Conservation (phyloP, 2,888 invertebrate genomes). For the Eumacrocentrus americanus region DNA sequence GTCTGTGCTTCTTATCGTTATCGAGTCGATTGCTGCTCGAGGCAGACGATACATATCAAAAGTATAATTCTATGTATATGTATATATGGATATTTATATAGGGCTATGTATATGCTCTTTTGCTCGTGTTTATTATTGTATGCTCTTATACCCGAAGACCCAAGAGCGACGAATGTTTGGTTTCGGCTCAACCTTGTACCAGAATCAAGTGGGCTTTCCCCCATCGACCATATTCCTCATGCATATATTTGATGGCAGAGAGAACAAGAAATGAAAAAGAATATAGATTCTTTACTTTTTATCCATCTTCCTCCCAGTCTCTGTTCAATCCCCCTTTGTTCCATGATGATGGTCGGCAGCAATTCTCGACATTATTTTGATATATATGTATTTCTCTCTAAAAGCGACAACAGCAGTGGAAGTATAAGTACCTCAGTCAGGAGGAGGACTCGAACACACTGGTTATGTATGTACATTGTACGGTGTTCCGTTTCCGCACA, state of each 20-base stretch:
- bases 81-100: too few relatives aligned
- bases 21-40: too few relatives aligned
- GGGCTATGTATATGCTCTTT: too few relatives aligned
- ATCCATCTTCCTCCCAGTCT: too few relatives aligned
- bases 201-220: background rate
- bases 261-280: background rate
- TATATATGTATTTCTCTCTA: constrained; percentile 7
- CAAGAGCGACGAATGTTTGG: background rate
- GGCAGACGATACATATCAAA: too few relatives aligned
- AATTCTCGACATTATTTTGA: background rate
- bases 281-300: background rate
- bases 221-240: background rate
- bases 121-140: background rate
- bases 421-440: too few relatives aligned
- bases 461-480: background rate
- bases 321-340: too few relatives aligned
- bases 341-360: too few relatives aligned
- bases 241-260: background rate
- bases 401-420: constrained; percentile 2
- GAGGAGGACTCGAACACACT: too few relatives aligned
- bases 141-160: background rate
- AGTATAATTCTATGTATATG: too few relatives aligned
- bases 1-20: too few relatives aligned
- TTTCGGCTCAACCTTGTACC: background rate
- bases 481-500: constrained; percentile 2